phyloP scores from a whole-genome alignment of 2,888 invertebrate species.

The Agrochola circellaris region DNA sequence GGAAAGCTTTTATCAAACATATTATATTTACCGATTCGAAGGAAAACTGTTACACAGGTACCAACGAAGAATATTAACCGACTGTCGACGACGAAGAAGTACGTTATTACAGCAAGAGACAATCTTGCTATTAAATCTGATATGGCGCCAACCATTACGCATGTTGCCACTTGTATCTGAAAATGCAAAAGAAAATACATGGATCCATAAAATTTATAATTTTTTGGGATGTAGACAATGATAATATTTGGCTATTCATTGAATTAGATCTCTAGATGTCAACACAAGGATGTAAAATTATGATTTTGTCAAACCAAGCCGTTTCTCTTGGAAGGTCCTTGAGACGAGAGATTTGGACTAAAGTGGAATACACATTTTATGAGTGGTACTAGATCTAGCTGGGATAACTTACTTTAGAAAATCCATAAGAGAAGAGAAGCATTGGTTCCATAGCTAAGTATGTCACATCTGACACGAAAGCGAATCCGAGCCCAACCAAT shows the following conservation, averaged over 20 bases:
- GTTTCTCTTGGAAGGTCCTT: neutral
- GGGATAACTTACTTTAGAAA: constrained; percentile 79
- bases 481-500: constrained; percentile 91
- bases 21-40: constrained; percentile 91
- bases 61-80: constrained; percentile 92
- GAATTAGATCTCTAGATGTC: neutral
- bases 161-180: constrained; percentile 92
- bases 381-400: neutral
- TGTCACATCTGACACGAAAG: constrained; percentile 92
- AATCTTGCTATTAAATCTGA: constrained; percentile 93
- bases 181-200: constrained; percentile 48
- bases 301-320: neutral
- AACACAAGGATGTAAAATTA: neutral
- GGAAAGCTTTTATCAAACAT: constrained; percentile 7
- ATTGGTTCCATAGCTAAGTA: constrained; percentile 92
- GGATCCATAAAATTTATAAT: neutral
- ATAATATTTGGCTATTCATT: no score
- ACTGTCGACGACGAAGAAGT: constrained; percentile 91
- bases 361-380: neutral
- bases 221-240: neutral
- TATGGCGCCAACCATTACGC: constrained; percentile 93
- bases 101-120: constrained; percentile 91
- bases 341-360: neutral
- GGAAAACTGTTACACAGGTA: constrained; percentile 92
- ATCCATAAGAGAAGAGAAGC: constrained; percentile 91